phyloP scores from a whole-genome alignment of 2,113 vertebrate genomes.

The Crotalus viridis region DNA sequence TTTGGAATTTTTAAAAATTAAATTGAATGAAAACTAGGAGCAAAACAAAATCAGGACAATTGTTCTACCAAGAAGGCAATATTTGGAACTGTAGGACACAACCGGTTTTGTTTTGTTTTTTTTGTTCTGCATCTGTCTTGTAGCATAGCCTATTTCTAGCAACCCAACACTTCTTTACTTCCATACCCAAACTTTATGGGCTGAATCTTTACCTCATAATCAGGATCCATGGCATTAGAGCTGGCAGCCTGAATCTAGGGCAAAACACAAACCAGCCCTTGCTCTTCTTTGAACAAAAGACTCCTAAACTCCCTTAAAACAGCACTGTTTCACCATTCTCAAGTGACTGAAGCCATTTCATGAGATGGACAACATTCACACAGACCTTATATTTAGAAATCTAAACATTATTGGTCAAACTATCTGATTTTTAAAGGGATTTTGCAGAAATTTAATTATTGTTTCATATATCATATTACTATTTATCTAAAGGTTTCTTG shows the following conservation, averaged over 20 bases:
- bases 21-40: neutral
- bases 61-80: neutral
- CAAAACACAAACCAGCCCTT: neutral
- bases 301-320: neutral
- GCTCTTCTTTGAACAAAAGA: neutral
- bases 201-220: neutral
- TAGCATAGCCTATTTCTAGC: neutral
- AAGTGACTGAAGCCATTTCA: neutral
- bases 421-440: neutral
- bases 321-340: neutral
- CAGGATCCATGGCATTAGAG: neutral
- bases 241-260: neutral
- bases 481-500: neutral
- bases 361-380: neutral
- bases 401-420: neutral
- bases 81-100: neutral
- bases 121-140: neutral
- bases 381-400: neutral
- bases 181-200: neutral
- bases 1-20: neutral
- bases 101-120: neutral
- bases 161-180: neutral
- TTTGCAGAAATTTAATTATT: neutral
- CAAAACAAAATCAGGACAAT: neutral
- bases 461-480: neutral